Percentiles rank a stretch among this genome's conserved stretches.
These are phyloP conservation scores for Globodera rostochiensis DNA, from an alignment of 1,140 invertebrate genomes.

Conservation along the genomic window DNA sequence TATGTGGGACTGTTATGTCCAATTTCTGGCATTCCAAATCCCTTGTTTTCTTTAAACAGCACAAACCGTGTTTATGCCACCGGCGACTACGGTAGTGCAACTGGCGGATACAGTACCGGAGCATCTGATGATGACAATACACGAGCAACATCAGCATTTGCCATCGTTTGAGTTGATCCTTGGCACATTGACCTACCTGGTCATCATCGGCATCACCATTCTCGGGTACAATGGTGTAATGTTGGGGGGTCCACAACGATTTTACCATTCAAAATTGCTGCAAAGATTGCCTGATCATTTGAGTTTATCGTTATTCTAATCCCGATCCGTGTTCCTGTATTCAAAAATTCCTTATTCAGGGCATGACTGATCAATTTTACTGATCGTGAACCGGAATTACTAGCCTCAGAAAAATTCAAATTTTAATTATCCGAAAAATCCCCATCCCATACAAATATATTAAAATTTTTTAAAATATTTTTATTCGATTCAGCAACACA, in stretches of 20 bases:
- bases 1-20: too few relatives aligned
- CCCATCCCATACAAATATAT: too few relatives aligned
- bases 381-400: background rate
- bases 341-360: constrained; percentile 92
- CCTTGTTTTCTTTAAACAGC: background rate
- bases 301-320: constrained; percentile 25
- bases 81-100: background rate
- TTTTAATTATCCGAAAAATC: too few relatives aligned
- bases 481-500: constrained; percentile 67
- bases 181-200: constrained; percentile 62
- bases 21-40: too few relatives aligned
- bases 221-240: constrained; percentile 28
- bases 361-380: constrained; percentile 89
- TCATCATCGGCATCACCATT: constrained; percentile 40
- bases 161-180: constrained; percentile 63
- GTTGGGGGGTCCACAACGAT: too few relatives aligned
- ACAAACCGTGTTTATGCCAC: constrained; percentile 4
- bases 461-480: too few relatives aligned
- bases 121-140: background rate
- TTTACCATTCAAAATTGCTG: too few relatives aligned
- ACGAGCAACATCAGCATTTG: constrained; percentile 30
- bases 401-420: too few relatives aligned
- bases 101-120: background rate
- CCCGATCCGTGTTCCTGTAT: constrained; percentile 71
- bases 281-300: background rate